Percentiles rank a stretch among this genome's conserved stretches.
Evolutionary conservation across 2,797 vertebrate genomes (phyloP).

Genomic region (Karalla daura): DNA sequence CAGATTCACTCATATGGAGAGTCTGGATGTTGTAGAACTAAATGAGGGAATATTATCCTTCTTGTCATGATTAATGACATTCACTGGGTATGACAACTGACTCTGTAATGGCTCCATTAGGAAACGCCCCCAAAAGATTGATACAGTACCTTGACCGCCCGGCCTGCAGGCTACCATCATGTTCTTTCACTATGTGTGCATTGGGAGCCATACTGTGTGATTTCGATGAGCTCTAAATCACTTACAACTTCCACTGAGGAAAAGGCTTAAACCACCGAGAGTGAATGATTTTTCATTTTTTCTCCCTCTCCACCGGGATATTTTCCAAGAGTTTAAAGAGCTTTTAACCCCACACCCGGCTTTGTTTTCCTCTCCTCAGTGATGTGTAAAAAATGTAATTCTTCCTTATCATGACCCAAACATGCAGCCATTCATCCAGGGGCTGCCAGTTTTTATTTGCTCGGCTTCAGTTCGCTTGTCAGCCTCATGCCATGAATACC

Average conservation of each 20-base stretch:
- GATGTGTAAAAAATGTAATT: conserved; percentile 78
- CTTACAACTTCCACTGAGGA: conserved; percentile 66
- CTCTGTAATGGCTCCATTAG: conserved; percentile 63
- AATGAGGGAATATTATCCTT: conserved; percentile 24
- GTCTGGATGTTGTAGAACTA: conserved; percentile 30
- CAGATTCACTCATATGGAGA: conserved; percentile 19
- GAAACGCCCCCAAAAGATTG: conserved; percentile 59
- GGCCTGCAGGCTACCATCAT: conserved; percentile 50
- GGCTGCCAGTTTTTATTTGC: conserved; percentile 78
- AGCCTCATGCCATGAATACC: conserved; percentile 66
- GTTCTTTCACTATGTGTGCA: conserved; percentile 67
- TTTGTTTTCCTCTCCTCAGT: conserved; percentile 73
- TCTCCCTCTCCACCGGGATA: conserved; percentile 24
- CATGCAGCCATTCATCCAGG: conserved; percentile 68
- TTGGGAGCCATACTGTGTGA: conserved; percentile 65
- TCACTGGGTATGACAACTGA: conserved; percentile 68
- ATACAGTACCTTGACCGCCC: conserved; percentile 45
- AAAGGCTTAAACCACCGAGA: conserved; percentile 48
- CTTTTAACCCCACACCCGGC: conserved; percentile 65
- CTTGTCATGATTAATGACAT: conserved; percentile 70
- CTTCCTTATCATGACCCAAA: conserved; percentile 76
- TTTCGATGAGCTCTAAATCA: conserved; percentile 77
- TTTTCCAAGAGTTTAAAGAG: conserved; percentile 74
- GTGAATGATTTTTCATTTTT: conserved; percentile 54
- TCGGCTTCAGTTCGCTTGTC: conserved; percentile 66